A percentile compares a stretch with the other conserved stretches of the same genome.
Conservation (phyloP, 2,113 vertebrate species). For the Plecotus auritus region DNA sequence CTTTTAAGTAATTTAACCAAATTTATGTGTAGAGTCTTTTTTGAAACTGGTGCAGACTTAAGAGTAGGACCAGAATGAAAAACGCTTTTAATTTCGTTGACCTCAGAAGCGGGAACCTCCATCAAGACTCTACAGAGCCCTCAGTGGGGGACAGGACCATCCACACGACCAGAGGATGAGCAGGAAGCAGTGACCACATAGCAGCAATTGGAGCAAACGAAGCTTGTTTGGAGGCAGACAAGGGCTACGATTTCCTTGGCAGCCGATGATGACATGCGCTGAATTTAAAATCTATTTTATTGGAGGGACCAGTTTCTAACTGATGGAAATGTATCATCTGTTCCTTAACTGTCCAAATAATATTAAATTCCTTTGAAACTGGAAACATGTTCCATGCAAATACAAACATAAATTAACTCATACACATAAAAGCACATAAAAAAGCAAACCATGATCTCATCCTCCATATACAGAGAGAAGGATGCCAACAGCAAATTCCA, state of each 20-base stretch:
- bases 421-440: background rate
- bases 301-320: slow-evolving; percentile 57
- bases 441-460: background rate
- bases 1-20: slow-evolving; percentile 36
- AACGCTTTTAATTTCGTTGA: slow-evolving; percentile 29
- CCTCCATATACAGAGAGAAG: background rate
- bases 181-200: slow-evolving; percentile 24
- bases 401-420: background rate
- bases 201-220: slow-evolving; percentile 45
- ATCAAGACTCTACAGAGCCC: background rate
- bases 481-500: background rate
- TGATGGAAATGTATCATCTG: slow-evolving; percentile 65
- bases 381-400: background rate
- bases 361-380: slow-evolving; percentile 74
- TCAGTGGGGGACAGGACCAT: background rate
- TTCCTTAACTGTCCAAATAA: slow-evolving; percentile 70
- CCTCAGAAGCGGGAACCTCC: background rate
- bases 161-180: background rate
- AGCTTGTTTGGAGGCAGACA: slow-evolving; percentile 43
- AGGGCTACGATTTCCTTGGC: slow-evolving; percentile 59
- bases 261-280: background rate
- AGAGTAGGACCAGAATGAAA: background rate
- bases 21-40: slow-evolving; percentile 11
- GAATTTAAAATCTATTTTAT: background rate
- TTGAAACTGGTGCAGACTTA: background rate